These are phyloP conservation scores for Petaurus breviceps DNA, from an alignment of 2,113 vertebrate genomes.

Conservation along the genomic window DNA sequence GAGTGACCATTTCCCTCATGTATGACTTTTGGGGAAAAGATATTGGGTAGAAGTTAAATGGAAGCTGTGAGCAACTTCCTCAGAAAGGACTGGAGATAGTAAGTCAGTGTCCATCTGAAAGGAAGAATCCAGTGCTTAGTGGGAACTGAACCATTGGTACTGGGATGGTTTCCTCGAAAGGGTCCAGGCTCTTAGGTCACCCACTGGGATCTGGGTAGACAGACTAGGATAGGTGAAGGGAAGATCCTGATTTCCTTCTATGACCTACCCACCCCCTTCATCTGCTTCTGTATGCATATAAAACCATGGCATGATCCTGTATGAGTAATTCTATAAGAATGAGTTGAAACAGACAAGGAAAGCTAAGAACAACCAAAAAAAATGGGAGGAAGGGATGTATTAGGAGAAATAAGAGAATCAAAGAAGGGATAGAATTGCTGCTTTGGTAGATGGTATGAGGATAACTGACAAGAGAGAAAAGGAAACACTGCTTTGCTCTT, in stretches of 20 bases:
- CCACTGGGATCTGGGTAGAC: not conserved
- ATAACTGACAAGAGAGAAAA: not conserved
- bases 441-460: not conserved
- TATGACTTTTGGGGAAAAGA: not conserved
- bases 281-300: no score
- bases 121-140: no score
- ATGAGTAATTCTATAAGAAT: not conserved
- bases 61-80: not conserved
- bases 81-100: not conserved
- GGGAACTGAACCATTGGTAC: no score
- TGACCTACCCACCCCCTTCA: not conserved
- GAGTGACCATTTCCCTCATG: not conserved
- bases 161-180: no score
- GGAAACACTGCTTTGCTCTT: not conserved
- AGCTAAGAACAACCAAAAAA: not conserved
- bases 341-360: not conserved
- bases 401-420: not conserved
- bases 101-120: no score
- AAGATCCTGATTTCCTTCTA: not conserved
- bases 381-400: not conserved
- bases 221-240: not conserved
- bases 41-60: not conserved
- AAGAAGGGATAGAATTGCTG: not conserved
- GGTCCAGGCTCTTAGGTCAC: not conserved
- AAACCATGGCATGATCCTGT: no score